Base-by-base conservation (phyloP, 2,888 invertebrate genomes). In the Standfussiana lucernea region DNA sequence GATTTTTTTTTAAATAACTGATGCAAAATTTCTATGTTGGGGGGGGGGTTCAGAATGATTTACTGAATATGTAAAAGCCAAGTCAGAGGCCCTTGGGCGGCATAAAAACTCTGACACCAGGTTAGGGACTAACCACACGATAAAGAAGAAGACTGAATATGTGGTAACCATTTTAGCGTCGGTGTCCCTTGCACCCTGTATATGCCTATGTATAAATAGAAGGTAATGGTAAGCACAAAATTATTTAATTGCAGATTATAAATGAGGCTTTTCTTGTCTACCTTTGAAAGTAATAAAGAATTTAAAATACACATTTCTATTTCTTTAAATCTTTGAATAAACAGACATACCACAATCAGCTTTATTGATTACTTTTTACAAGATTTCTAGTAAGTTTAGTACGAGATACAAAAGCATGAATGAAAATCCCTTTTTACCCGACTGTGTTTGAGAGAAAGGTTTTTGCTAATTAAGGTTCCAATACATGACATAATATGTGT, bases 401-500 rank as follows among this genome's bases (percentile, higher is more conserved):
- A 56, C 35, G 35, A 32, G 21, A 45, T 71, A 15, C 8, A 18
- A 18, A 53, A 62, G 28, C 40, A 66, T 50, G 13, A 40, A 69
- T 65, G 1, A 45, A n/a, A 66, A 45, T 7, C 10, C 11, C 0
- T 37, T 64, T 37, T 8, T 64, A 64, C 15, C 15, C 7, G n/a
- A n/a, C 15, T 40, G 8, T 64, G 64, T 64, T 64, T n/a, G 8
- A 15, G 8, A 64, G 3, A 40, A n/a, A 64, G 3, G 6, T n/a
- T 40, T 76, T 56, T 15, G 40, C 24, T 53, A 37, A 35, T 28
- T 35, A 35, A 50, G 32, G 8, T 50, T 32, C 13, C 35, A 53
- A 67, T 67, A 74, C 37, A 72, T 77, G 56, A 59, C 18, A 59
- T 68, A 35, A 66, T 59, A 61, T 40, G 24, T 56, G 45, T 47